Evolutionary conservation across 2,888 invertebrate species (phyloP).

Genomic region (Ophion ventricosus): DNA sequence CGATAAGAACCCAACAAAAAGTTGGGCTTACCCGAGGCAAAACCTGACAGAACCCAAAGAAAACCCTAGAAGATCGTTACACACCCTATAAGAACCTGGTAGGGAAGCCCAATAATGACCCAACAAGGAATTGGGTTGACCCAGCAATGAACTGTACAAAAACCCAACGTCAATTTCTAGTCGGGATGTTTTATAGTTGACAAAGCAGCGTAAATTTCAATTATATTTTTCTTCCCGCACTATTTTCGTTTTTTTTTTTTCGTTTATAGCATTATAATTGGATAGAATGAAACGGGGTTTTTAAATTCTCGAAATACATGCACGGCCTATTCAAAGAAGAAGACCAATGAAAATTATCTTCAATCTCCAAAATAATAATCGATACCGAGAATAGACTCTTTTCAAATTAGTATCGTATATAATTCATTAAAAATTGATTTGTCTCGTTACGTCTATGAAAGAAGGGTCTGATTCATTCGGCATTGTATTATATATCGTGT

Average conservation of each 20-base stretch:
- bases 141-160: no score
- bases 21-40: no score
- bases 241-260: not conserved
- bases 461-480: constrained; percentile 37
- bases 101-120: no score
- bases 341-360: constrained; percentile 34
- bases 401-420: constrained; percentile 1
- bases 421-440: constrained; percentile 41
- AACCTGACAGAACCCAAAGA: no score
- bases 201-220: not conserved
- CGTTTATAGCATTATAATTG: not conserved
- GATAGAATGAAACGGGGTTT: no score
- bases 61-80: no score
- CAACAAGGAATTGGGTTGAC: no score
- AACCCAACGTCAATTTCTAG: no score
- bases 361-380: constrained; percentile 25
- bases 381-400: constrained; percentile 22
- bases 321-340: not conserved
- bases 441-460: constrained; percentile 35
- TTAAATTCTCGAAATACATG: not conserved
- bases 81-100: no score
- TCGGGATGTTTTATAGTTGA: no score
- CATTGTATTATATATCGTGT: constrained; percentile 41
- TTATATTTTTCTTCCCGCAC: not conserved
- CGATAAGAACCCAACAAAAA: no score